Conservation (phyloP, 2,113 vertebrate species). For the Apteryx owenii region DNA sequence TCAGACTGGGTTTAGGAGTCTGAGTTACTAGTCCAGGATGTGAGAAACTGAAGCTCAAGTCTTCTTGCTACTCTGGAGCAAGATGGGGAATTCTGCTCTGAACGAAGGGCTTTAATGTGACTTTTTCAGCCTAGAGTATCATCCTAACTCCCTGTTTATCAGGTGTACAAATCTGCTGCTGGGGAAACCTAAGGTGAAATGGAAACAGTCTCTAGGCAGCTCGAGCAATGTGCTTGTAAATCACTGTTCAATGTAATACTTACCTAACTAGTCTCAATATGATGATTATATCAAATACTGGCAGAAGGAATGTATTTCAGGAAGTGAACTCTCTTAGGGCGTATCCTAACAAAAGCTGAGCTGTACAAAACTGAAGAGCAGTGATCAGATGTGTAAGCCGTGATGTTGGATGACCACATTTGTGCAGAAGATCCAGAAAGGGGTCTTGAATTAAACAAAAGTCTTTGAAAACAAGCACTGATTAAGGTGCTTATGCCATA, state of each 20-base stretch:
- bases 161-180: not conserved
- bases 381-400: not conserved
- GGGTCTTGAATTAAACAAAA: not conserved
- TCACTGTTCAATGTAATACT: accelerated
- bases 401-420: not conserved
- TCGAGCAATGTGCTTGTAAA: accelerated
- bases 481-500: not conserved
- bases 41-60: not conserved
- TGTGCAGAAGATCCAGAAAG: not conserved
- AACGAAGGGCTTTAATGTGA: not conserved
- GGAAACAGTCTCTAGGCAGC: not conserved
- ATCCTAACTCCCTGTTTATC: accelerated
- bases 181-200: accelerated
- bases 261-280: accelerated
- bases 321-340: not conserved
- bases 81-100: not conserved
- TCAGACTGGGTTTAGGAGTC: not conserved
- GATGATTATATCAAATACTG: not conserved
- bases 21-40: not conserved
- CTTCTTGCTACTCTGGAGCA: not conserved
- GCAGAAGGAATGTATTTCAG: not conserved
- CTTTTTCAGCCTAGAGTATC: not conserved
- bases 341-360: not conserved
- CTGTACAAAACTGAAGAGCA: not conserved
- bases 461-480: not conserved